Evolutionary conservation across 2,888 invertebrate genomes (phyloP).

Genomic region (Cylindroiulus punctatus): DNA sequence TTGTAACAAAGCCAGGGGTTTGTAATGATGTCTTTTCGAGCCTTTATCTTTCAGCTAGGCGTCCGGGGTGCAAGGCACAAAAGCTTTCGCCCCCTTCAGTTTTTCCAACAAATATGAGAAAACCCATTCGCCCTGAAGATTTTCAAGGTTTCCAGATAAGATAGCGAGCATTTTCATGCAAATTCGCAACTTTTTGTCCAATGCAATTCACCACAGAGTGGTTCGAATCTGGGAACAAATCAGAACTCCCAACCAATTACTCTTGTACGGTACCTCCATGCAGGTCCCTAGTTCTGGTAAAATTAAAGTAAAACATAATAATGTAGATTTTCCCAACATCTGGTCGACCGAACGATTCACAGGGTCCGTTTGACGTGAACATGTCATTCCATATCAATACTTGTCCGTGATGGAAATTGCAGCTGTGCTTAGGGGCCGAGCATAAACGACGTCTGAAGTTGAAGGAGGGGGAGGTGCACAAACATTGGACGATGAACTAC

Average conservation of each 20-base stretch:
- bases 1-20: background rate
- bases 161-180: constrained; percentile 35
- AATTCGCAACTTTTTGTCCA: background rate
- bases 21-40: background rate
- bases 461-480: too few species aligned
- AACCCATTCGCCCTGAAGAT: background rate
- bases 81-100: background rate
- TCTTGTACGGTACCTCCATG: background rate
- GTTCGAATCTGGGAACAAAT: background rate
- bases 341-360: too few species aligned
- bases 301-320: too few species aligned
- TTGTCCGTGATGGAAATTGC: too few species aligned
- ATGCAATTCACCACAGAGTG: background rate
- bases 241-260: constrained; percentile 25
- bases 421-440: too few species aligned
- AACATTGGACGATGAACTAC: too few species aligned
- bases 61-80: background rate
- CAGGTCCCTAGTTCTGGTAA: too few species aligned
- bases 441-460: too few species aligned
- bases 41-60: background rate
- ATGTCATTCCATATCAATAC: too few species aligned
- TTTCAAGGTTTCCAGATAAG: constrained; percentile 29
- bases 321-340: too few species aligned
- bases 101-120: background rate
- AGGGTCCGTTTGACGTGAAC: too few species aligned